phyloP scores from a whole-genome alignment of 1,140 invertebrate species.

The Papilio aristodemus region DNA sequence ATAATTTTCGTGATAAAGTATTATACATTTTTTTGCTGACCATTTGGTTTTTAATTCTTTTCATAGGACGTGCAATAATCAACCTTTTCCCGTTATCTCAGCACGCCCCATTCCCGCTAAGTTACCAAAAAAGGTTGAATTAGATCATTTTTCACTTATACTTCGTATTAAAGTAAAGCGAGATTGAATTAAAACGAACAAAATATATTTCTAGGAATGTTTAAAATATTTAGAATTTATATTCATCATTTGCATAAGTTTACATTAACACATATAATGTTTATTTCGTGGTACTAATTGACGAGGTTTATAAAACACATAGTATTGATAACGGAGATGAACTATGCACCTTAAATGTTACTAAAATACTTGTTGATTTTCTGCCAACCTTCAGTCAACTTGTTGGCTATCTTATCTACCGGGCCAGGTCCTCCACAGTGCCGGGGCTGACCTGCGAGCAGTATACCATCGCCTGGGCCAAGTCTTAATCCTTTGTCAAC shows the following conservation, averaged over 20 bases:
- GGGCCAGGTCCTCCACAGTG: slow-evolving; percentile 72
- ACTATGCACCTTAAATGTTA: slow-evolving; percentile 40
- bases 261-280: no score
- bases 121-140: background rate
- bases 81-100: background rate
- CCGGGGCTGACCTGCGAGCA: slow-evolving; percentile 59
- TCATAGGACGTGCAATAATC: no score
- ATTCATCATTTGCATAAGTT: no score
- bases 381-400: slow-evolving; percentile 72
- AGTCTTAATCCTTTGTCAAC: slow-evolving; percentile 60
- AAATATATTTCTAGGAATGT: no score
- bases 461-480: slow-evolving; percentile 57
- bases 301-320: background rate
- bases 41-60: no score
- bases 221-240: no score
- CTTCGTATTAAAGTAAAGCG: background rate
- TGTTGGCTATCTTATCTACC: slow-evolving; percentile 72
- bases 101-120: background rate
- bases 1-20: no score
- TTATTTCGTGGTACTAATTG: no score
- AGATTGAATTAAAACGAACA: no score
- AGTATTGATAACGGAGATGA: background rate
- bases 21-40: no score
- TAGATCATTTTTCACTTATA: background rate
- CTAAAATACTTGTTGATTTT: slow-evolving; percentile 75